Base-by-base conservation (phyloP, 2,888 invertebrate genomes). In the Xanthia icteritia region DNA sequence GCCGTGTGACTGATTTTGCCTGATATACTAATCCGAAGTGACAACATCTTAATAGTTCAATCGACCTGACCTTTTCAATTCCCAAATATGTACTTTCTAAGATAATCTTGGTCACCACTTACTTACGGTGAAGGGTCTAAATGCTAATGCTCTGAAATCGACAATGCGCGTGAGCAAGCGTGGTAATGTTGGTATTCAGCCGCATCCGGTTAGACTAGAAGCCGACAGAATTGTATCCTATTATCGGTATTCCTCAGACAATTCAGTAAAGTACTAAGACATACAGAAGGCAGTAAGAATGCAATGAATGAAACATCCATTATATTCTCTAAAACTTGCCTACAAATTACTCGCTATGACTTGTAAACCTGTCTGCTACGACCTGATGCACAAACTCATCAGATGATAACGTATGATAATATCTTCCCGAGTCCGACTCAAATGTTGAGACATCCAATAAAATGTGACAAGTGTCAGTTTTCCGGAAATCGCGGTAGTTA, bases 401-500 rank as follows among this genome's bases (percentile, higher is more conserved):
- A 68, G 54, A 77, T 66, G 23, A 39, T 51, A 73, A 36, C n/a
- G 17, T 31, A n/a, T n/a, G 36, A 56, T 68, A n/a, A 36, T 20
- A 80, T 70, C 66, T 75, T 31, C 20, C 20, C 11, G 2, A 39
- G 20, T 65, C 20, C 36, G 39, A n/a, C 23, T 56, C 48, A 20
- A 61, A 64, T 66, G 77, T 81, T 70, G 66, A 66, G 69, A 74
- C 54, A 64, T 74, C 31, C 48, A 68, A 71, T 74, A 17, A 77
- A 78, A 87, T 87, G 83, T 77, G 77, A 75, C 80, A 82, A 66
- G 77, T 79, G 70, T 64, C 73, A 80, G 73, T 76, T 90, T 86
- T 84, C 85, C 77, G 74, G 78, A 81, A 77, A 84, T 80, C 60
- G 69, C 60, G 36, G 64, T 27, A 17, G 70, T 77, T 85, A 87